Evolutionary conservation across 2,888 invertebrate genomes (phyloP), one percentile per base, ranked within the genome.

Genomic region (Sicus ferrugineus): DNA sequence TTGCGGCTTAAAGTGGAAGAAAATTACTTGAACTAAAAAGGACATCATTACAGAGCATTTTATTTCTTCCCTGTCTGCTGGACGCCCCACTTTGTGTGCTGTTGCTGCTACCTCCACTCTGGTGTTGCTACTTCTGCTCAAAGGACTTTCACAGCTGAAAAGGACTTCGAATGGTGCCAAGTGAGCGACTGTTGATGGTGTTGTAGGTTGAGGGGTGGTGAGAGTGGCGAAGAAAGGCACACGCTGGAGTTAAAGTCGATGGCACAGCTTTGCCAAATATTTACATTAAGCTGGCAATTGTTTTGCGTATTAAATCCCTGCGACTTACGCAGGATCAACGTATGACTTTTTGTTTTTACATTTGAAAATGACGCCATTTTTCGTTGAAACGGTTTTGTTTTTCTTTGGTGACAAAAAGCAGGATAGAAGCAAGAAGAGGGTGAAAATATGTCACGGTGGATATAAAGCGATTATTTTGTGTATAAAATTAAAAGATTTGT

Each of bases 201-300:
- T 19, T 19, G 19, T 42, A 21, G 59, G 9, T n/a, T 58, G 16
- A 59, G 26, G n/a, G n/a, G n/a, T n/a, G n/a, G 19, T 42, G 38
- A 19, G 34, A 14, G 38, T 38, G 59, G 54, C 14, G 59, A 7
- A 31, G 28, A 19, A 59, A 46, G n/a, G n/a, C n/a, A n/a, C n/a
- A n/a, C n/a, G n/a, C n/a, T n/a, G n/a, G n/a, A n/a, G n/a, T n/a
- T n/a, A n/a, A n/a, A n/a, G n/a, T n/a, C 26, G 21, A 28, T 28
- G 46, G 11, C 50, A 64, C n/a, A 64, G 50, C 50, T 66, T 56
- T 66, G 19, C 66, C 56, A 23, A 54, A 31, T 38, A 67, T 59
- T 67, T 54, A 67, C 42, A 67, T 59, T 30, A 59, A 67, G 31
- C 58, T 30, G 30, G 31, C 58, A 67, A 67, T 67, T 67, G 66